Evolutionary conservation across 2,888 invertebrate species (phyloP), one percentile per base, ranked within the genome.

Genomic region (Neocrepidodera transversa): DNA sequence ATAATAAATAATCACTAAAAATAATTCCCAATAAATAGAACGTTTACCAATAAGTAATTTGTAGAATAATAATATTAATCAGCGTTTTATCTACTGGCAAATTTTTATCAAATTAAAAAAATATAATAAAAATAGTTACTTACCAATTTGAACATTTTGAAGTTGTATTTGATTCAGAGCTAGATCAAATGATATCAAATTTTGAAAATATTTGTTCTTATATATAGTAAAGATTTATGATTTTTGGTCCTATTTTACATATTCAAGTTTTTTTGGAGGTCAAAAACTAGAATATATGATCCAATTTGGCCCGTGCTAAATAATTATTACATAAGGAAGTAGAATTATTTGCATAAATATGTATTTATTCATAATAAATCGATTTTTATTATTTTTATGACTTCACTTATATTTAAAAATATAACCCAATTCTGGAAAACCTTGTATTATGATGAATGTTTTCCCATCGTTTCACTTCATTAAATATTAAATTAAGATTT

Each of bases 101-200:
- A 4, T 23, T n/a, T n/a, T n/a, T n/a, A n/a, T n/a, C n/a, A n/a
- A n/a, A n/a, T 23, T 23, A 23, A 23, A 23, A 23, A 23, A 6
- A 23, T 23, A 23, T 4, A 4, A 4, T 23, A 6, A 23, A 23
- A 23, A 23, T n/a, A n/a, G n/a, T n/a, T n/a, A 45, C 43, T 45
- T 45, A 45, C 43, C 43, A 26, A 23, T 45, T 45, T 45, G 43
- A 45, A 45, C 45, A 45, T 45, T 45, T 45, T 45, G 45, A 7
- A 45, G 14, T 1, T 18, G 3, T 45, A 26, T 45, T 45, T 45
- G 45, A 28, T 28, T 45, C 8, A 14, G 14, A 6, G 14, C 28
- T 28, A 16, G 16, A 45, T 45, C 45, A 28, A 45, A 28, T 28
- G 26, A 11, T 43, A 23, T 13, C 5, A 10, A 28, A 6, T 28